Evolutionary conservation across 1,140 invertebrate genomes (phyloP), one percentile per base, ranked within the genome.

Genomic region (Glossosoma conforme): DNA sequence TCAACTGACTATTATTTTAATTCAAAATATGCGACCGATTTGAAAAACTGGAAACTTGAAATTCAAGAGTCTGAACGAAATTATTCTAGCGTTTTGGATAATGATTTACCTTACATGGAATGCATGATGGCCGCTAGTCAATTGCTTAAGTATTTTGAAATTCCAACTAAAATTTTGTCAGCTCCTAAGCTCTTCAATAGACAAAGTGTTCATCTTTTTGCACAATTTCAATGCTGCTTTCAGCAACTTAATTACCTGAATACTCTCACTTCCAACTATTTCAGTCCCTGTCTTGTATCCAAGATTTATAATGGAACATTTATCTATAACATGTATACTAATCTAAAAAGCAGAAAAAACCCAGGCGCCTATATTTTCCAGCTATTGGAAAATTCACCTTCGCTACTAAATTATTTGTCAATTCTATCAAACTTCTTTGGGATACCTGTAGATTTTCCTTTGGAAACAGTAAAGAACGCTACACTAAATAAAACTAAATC

Each of bases 271-370:
- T 63, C 70, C 17, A 68, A 65, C 52, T 81, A 81, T 0, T 81
- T 79, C 57, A 53, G 68, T 45, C 62, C 66, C 59, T 73, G 74
- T 24, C 65, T 67, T 25, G 72, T 83, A 61, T 74, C 70, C 33
- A 74, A 78, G 56, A 70, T 81, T 37, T 86, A 76, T 54, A 83
- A 86, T 69, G 86, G 86, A 1, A 84, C 83, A 5, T 81, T 88
- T 62, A 57, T 86, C 2, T 89, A 89, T 59, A 88, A 89, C 74
- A 66, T 86, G 6, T 80, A 77, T 56, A 61, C 67, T 37, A 76
- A 78, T 58, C 69, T 86, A 38, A 73, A 75, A 45, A 70, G 66
- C 42, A 73, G 79, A 10, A 38, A 58, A 1, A 67, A 83, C 60
- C 65, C 81, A 2, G 59, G 68, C 17, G 57, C 50, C 21, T 84